These are phyloP conservation scores for Brenthis ino DNA, from an alignment of 2,888 invertebrate genomes.

Conservation along the genomic window DNA sequence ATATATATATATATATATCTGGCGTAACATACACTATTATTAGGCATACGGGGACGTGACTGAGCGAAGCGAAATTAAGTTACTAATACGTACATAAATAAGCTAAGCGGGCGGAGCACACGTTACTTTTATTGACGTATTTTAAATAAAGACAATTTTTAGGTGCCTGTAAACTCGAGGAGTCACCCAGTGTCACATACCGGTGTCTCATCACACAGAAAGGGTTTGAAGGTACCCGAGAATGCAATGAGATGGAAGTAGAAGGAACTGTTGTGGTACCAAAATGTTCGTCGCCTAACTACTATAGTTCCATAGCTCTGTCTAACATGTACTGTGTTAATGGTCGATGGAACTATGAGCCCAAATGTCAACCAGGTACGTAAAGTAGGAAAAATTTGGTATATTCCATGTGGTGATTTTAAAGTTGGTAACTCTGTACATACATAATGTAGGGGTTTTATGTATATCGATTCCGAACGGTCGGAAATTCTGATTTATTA, in stretches of 20 bases:
- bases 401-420: not conserved
- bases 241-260: slow-evolving; percentile 56
- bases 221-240: slow-evolving; percentile 43
- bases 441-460: no score
- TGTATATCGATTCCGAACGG: no score
- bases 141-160: not conserved
- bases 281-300: slow-evolving; percentile 55
- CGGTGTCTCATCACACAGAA: slow-evolving; percentile 47
- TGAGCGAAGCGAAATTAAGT: no score
- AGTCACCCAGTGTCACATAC: slow-evolving; percentile 53
- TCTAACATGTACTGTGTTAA: slow-evolving; percentile 56
- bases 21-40: no score
- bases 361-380: slow-evolving; percentile 57
- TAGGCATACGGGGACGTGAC: no score
- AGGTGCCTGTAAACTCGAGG: slow-evolving; percentile 57
- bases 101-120: no score
- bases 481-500: no score
- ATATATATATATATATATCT: no score
- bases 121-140: no score
- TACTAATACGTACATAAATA: no score
- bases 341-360: slow-evolving; percentile 55
- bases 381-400: not conserved
- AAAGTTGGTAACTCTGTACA: not conserved
- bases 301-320: slow-evolving; percentile 50
- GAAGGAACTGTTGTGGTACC: slow-evolving; percentile 48